Evolutionary conservation across 2,888 invertebrate species (phyloP), one percentile per base, ranked within the genome.

Genomic region (Cremastobaeus sp.): DNA sequence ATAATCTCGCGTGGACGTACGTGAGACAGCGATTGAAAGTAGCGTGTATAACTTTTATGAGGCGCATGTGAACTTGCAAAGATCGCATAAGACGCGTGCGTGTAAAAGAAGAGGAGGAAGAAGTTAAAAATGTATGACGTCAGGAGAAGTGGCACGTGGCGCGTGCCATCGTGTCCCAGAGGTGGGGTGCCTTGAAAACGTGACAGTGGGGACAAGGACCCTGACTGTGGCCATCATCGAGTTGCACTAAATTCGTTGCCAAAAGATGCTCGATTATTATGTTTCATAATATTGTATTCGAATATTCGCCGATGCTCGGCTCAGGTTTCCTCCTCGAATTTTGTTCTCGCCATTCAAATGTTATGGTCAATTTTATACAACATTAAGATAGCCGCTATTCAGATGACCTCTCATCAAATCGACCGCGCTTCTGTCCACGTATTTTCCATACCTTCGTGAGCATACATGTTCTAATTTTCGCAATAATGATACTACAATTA

Each of bases 71-170:
- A 48, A 25, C 18, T 28, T 20, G 39, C 6, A 12, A 30, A 18
- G 8, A 41, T 60, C 74, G 66, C 76, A 77, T 77, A 78, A 77
- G 77, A 76, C 35, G 52, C 72, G 65, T 74, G 77, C 77, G 79
- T 70, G 78, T 78, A 77, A 77, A 77, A 39, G 59, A 54, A 43
- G 37, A 55, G 30, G 21, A 55, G 50, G 47, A 57, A 41, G 41
- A 52, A 69, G 57, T 55, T 43, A 52, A 57, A 79, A 76, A 76
- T 74, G 65, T 64, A 76, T 84, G 85, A 85, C 84, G 85, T 85
- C 86, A 85, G 78, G 72, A 76, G 74, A 80, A 81, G 79, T 81
- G 82, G 84, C 81, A 83, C 79, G 81, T 80, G 84, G 81, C 85
- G 85, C 84, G 85, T 85, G 84, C 84, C 85, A 78, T n/a, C 39